phyloP scores from a whole-genome alignment of 1,140 invertebrate species.

The Bombus sibiricus region DNA sequence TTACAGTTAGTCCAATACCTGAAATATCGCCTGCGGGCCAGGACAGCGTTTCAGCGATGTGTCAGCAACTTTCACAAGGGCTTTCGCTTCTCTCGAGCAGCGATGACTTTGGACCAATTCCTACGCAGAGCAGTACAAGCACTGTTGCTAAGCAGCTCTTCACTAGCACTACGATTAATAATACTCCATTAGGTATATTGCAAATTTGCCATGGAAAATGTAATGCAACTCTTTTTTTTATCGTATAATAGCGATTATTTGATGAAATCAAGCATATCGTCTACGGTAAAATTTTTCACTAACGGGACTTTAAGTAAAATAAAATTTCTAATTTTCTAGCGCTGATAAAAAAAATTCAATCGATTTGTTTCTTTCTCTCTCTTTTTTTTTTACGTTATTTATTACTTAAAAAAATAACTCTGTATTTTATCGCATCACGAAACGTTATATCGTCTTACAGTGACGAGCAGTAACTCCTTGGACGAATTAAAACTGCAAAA shows the following conservation, averaged over 20 bases:
- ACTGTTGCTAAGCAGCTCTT: conserved; percentile 76
- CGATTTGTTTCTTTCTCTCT: too few relatives aligned
- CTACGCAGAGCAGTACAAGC: conserved; percentile 74
- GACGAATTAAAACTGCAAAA: conserved; percentile 79
- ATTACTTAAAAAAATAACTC: too few relatives aligned
- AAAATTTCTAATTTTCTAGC: too few relatives aligned
- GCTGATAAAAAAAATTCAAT: too few relatives aligned
- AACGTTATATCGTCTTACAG: conserved; percentile 60
- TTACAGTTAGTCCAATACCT: conserved; percentile 89
- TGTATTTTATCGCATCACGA: background rate
- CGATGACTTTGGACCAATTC: conserved; percentile 84
- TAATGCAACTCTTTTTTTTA: background rate
- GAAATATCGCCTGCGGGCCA: conserved; percentile 89
- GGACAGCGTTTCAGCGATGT: conserved; percentile 93
- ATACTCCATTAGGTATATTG: conserved; percentile 70
- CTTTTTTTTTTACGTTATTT: background rate
- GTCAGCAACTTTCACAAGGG: conserved; percentile 93
- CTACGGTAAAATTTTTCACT: too few relatives aligned
- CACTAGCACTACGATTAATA: conserved; percentile 65
- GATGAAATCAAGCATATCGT: background rate
- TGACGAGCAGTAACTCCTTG: conserved; percentile 76
- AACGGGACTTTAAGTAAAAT: too few relatives aligned
- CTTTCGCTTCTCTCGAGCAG: conserved; percentile 90
- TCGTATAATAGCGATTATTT: too few relatives aligned
- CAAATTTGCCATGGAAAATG: background rate